These are phyloP conservation scores for Hydropsyche tenuis DNA, from an alignment of 1,140 invertebrate genomes.

Conservation along the genomic window DNA sequence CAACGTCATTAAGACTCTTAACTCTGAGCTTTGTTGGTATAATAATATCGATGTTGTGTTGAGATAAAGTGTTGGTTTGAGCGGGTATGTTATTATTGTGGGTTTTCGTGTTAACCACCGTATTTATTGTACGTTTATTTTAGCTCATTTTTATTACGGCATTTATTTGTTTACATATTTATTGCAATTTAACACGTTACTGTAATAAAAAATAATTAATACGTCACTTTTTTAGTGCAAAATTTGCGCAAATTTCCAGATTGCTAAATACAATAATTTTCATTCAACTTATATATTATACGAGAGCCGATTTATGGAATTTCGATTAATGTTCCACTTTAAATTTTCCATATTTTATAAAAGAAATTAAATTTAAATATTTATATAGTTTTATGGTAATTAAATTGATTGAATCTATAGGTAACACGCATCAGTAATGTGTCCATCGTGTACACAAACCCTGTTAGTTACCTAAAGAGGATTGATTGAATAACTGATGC, in stretches of 20 bases:
- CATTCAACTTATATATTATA: no score
- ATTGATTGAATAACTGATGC: slow-evolving; percentile 28
- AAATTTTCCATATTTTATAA: no score
- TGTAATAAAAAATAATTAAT: slow-evolving; percentile 9
- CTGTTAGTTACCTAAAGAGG: slow-evolving; percentile 23
- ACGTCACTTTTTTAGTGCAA: neutral
- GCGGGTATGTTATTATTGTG: neutral
- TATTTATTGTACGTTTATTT: slow-evolving; percentile 15
- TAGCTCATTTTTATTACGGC: neutral
- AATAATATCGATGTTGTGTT: slow-evolving; percentile 25
- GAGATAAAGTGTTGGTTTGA: slow-evolving; percentile 9
- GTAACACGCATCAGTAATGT: neutral
- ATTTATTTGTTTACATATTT: slow-evolving; percentile 27
- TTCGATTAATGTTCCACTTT: no score
- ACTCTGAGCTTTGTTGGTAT: neutral
- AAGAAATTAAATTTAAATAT: no score
- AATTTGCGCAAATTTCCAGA: no score
- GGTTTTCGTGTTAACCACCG: slow-evolving; percentile 12
- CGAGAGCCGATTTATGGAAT: no score
- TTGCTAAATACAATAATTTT: no score
- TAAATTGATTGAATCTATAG: neutral
- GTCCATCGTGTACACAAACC: slow-evolving; percentile 17
- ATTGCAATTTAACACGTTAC: slow-evolving; percentile 16
- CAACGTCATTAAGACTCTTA: neutral
- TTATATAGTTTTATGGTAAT: no score